Percentiles rank a stretch among this genome's conserved stretches.
These are phyloP conservation scores for Amniataba percoides DNA, from an alignment of 2,797 vertebrate genomes.

Conservation along the genomic window DNA sequence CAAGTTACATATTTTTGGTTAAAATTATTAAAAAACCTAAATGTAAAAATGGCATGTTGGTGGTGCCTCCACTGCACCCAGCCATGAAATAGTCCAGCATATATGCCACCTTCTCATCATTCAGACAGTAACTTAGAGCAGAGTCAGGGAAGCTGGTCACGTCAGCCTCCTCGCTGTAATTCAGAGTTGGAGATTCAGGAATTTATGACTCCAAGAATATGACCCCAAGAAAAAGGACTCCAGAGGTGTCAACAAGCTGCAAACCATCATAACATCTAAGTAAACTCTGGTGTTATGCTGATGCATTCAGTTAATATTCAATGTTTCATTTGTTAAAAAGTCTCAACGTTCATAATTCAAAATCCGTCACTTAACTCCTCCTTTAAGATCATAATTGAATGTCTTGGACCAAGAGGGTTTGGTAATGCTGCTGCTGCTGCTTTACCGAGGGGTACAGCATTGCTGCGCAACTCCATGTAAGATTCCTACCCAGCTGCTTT, in stretches of 20 bases:
- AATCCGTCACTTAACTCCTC: not conserved
- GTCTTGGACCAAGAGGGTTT: not conserved
- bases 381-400: not conserved
- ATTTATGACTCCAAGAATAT: not conserved
- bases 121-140: not conserved
- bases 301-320: no score
- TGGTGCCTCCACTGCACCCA: no score
- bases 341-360: not conserved
- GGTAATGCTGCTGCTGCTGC: conserved; percentile 2
- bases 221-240: not conserved
- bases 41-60: not conserved
- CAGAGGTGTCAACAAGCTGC: conserved; percentile 5
- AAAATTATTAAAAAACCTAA: not conserved
- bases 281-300: not conserved
- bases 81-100: not conserved
- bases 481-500: conserved; percentile 36
- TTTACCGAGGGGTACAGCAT: not conserved
- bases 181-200: not conserved
- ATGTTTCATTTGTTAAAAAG: not conserved
- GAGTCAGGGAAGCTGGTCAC: not conserved
- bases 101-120: not conserved
- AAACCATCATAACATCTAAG: not conserved
- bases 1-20: rapidly evolving
- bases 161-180: not conserved
- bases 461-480: conserved; percentile 12